Evolutionary conservation across 2,113 vertebrate species (phyloP).

Genomic region (Notothenia rossii): DNA sequence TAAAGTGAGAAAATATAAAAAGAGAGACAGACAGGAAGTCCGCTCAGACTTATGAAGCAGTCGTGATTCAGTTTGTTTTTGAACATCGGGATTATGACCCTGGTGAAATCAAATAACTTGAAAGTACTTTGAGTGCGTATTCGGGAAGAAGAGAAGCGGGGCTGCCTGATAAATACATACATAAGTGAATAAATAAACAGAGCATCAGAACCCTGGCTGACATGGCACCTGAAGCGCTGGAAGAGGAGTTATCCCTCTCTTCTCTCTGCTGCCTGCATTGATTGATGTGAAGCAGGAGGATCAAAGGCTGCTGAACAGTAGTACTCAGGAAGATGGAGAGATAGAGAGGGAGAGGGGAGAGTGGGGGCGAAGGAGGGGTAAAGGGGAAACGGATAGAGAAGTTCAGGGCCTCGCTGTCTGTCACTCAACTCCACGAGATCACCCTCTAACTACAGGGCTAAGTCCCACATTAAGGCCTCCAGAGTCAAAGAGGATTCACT

Average conservation of each 20-base stretch:
- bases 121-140: slow-evolving; percentile 56
- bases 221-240: slow-evolving; percentile 75
- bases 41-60: slow-evolving; percentile 37
- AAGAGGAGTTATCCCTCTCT: slow-evolving; percentile 60
- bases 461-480: slow-evolving; percentile 67
- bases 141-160: slow-evolving; percentile 35
- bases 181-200: slow-evolving; percentile 80
- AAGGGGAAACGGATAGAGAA: slow-evolving; percentile 42
- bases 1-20: slow-evolving; percentile 23
- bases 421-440: slow-evolving; percentile 66
- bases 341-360: slow-evolving; percentile 50
- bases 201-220: slow-evolving; percentile 69
- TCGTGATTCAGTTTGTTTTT: slow-evolving; percentile 51
- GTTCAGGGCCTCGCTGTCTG: slow-evolving; percentile 55
- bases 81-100: slow-evolving; percentile 66
- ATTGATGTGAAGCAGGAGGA: slow-evolving; percentile 79
- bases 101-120: slow-evolving; percentile 72
- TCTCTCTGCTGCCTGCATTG: slow-evolving; percentile 71
- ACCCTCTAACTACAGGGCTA: slow-evolving; percentile 65
- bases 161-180: slow-evolving; percentile 80
- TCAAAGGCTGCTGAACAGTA: slow-evolving; percentile 77
- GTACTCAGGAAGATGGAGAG: slow-evolving; percentile 72
- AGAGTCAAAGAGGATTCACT: slow-evolving; percentile 66
- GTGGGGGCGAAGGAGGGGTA: slow-evolving; percentile 18
- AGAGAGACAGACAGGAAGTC: slow-evolving; percentile 25